phyloP scores from a whole-genome alignment of 2,797 vertebrate species.

The Galago senegalensis region DNA sequence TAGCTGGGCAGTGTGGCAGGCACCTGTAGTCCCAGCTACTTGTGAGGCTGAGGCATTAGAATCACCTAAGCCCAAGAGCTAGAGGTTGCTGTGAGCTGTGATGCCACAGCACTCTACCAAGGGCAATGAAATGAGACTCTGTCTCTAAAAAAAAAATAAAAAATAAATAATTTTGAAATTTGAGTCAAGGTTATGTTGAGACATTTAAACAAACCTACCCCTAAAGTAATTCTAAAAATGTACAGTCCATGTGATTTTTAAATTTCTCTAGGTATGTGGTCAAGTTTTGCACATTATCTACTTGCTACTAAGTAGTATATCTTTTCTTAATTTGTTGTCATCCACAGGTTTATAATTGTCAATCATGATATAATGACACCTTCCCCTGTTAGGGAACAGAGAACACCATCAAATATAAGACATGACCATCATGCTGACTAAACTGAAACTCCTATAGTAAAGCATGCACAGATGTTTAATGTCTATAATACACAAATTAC shows the following conservation, averaged over 20 bases:
- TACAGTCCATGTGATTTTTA: neutral
- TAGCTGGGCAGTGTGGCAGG: too few species aligned
- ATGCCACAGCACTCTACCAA: too few species aligned
- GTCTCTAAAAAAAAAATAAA: too few species aligned
- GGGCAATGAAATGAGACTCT: too few species aligned
- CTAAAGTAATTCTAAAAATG: conserved; percentile 37
- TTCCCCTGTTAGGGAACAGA: neutral
- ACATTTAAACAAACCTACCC: neutral
- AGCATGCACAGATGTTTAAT: neutral
- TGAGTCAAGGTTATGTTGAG: neutral
- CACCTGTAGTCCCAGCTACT: too few species aligned
- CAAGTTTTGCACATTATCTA: neutral
- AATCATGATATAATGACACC: neutral
- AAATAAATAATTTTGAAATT: conserved; percentile 21
- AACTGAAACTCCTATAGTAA: neutral
- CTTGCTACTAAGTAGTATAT: neutral
- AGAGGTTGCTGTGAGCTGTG: too few species aligned
- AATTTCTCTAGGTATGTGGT: conserved; percentile 23
- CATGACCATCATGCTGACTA: neutral
- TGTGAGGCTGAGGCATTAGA: too few species aligned
- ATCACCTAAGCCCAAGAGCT: too few species aligned
- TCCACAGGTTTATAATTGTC: neutral
- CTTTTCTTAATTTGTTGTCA: conserved; percentile 26
- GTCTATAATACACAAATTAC: neutral
- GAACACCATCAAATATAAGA: neutral